Percentiles rank a stretch among this genome's conserved stretches.
These are phyloP conservation scores for Bombus difficillimus DNA, from an alignment of 1,140 invertebrate genomes.

Conservation along the genomic window DNA sequence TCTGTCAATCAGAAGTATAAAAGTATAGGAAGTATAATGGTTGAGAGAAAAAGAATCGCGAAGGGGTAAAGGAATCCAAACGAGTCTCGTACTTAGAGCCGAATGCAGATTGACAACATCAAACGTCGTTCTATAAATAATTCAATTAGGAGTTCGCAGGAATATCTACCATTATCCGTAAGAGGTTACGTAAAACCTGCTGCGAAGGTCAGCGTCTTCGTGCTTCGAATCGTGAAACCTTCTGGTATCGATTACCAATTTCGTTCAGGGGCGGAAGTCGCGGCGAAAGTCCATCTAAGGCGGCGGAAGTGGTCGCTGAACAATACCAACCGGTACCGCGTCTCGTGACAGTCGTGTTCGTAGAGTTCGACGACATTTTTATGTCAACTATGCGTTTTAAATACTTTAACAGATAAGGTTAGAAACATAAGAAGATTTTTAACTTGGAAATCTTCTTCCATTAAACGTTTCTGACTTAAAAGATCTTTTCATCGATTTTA, in stretches of 20 bases:
- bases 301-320: constrained; percentile 56
- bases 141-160: background rate
- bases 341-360: constrained; percentile 39
- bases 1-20: too few relatives aligned
- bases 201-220: constrained; percentile 10
- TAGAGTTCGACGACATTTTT: constrained; percentile 26
- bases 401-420: too few relatives aligned
- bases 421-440: background rate
- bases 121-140: background rate
- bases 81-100: background rate
- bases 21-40: too few relatives aligned
- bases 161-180: background rate
- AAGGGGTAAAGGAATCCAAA: background rate
- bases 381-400: background rate
- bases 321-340: constrained; percentile 60
- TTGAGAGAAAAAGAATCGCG: too few relatives aligned
- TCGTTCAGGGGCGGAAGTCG: constrained; percentile 48
- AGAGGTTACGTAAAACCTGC: constrained; percentile 22
- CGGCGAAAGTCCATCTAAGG: constrained; percentile 47
- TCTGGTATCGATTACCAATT: constrained; percentile 59
- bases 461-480: too few relatives aligned
- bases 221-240: constrained; percentile 49
- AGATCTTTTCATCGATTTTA: background rate
- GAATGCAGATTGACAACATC: background rate
- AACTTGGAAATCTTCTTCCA: background rate